Conservation (phyloP, 2,888 invertebrate genomes). For the Heteropelma amictum region DNA sequence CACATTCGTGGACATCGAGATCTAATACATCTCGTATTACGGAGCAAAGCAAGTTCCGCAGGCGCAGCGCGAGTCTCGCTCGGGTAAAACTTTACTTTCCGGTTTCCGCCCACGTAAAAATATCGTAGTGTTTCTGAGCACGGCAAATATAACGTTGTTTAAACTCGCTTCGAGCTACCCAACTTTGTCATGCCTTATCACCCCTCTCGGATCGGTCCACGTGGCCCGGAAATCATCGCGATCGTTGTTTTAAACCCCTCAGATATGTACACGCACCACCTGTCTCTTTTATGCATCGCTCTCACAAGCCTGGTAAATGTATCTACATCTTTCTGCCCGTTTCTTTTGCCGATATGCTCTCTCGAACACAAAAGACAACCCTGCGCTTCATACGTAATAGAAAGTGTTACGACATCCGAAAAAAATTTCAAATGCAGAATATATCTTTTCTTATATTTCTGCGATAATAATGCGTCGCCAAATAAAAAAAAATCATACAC, state of each 20-base stretch:
- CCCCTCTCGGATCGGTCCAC: constrained; percentile 30
- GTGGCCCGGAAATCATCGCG: constrained; percentile 45
- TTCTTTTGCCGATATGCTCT: constrained; percentile 42
- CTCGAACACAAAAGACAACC: constrained; percentile 35
- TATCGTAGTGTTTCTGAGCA: constrained; percentile 1
- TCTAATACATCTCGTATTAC: constrained; percentile 34
- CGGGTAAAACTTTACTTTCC: constrained; percentile 29
- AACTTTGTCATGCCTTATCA: constrained; percentile 29
- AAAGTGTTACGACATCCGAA: background rate
- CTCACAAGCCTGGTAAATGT: constrained; percentile 1
- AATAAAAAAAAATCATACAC: too few species aligned
- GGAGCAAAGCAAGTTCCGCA: background rate
- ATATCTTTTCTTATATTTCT: too few species aligned
- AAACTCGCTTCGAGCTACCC: constrained; percentile 5
- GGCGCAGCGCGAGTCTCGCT: constrained; percentile 9
- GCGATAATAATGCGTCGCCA: too few species aligned
- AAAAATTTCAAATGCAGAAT: too few species aligned
- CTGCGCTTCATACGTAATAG: background rate
- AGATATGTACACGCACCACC: background rate
- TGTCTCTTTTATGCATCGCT: background rate
- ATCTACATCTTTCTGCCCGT: constrained; percentile 16
- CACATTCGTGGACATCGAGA: background rate
- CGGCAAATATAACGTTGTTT: background rate
- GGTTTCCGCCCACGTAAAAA: constrained; percentile 48
- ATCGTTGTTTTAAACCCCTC: constrained; percentile 24